Base-by-base conservation (phyloP, 1,140 invertebrate genomes). In the Panagrolaimus sp. region DNA sequence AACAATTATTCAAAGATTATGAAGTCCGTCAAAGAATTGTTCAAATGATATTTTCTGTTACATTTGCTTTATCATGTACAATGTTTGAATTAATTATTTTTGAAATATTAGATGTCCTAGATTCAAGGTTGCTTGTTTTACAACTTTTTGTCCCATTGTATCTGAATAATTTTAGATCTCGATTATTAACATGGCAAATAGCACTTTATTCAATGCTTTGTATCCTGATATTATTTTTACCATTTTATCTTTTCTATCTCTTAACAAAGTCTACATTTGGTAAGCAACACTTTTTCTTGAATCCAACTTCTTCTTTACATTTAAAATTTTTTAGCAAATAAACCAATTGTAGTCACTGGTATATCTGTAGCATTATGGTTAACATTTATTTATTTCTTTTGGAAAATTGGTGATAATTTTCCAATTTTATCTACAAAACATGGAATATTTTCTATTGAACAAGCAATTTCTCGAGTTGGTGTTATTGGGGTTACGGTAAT, bases 21-120 rank as follows among this genome's bases (percentile, higher is more conserved):
- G 96, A 99, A 87, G 87, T 88, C 61, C 66, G 76, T 67, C 65
- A 65, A 25, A 20, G 62, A 11, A 38, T 64, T 11, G 57, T 80
- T 7, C 92, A 98, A 83, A 85, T 98, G 3, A 92, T 98, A 78
- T 99, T 99, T 84, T 96, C 94, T 0, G 88, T 91, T 7, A 98
- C 94, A 47, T 96, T 99, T 84, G 90, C 96, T 5, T 85, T 99
- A 3, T 98, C 95, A 14, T 97, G 96, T 83, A 96, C 93, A 5
- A 96, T 99, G 92, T 99, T 98, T 86, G 96, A 99, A 84, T 86
- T 99, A 27, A 98, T 99, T 71, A 99, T 99, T 83, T 99, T 99
- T 87, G 96, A 99, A 87, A 99, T 99, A 81, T 85, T 97, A 63
- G 94, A 90, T 51, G 88, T 96, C 71, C 85, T 98, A 67, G 91